These are phyloP conservation scores for Hermatobates lingyangjiaoensis DNA, from an alignment of 1,140 invertebrate genomes.

Conservation along the genomic window DNA sequence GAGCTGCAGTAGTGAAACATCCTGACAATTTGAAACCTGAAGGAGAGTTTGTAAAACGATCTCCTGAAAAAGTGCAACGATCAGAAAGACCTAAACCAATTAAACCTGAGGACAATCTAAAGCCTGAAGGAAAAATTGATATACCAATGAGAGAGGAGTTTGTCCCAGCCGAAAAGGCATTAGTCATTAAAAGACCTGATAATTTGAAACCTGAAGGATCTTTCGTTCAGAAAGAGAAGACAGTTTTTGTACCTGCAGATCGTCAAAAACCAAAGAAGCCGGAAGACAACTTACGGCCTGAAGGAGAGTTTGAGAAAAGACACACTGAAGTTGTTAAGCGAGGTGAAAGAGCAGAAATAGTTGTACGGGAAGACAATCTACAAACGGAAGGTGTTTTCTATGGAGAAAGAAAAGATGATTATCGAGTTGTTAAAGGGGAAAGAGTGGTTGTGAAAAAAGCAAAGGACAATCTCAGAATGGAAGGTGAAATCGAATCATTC, in stretches of 20 bases:
- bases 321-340: constrained; percentile 14
- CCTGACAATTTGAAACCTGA: constrained; percentile 30
- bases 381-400: constrained; percentile 28
- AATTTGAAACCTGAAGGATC: constrained; percentile 35
- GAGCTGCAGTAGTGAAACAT: constrained; percentile 24
- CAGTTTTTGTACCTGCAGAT: constrained; percentile 24
- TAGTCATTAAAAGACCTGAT: constrained; percentile 27
- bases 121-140: constrained; percentile 33
- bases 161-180: constrained; percentile 29
- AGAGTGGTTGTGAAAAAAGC: constrained; percentile 23
- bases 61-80: constrained; percentile 20
- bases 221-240: constrained; percentile 20
- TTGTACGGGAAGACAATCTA: constrained; percentile 33
- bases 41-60: constrained; percentile 29
- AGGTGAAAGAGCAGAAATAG: constrained; percentile 25
- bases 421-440: constrained; percentile 21
- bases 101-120: constrained; percentile 35
- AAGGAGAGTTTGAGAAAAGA: constrained; percentile 30
- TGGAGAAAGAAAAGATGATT: constrained; percentile 21
- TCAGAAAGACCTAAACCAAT: constrained; percentile 27
- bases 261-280: constrained; percentile 20
- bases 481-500: constrained; percentile 25
- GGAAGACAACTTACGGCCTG: constrained; percentile 32
- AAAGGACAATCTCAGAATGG: constrained; percentile 30
- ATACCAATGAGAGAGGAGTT: constrained; percentile 27